Percentiles rank a stretch among this genome's conserved stretches.
These are phyloP conservation scores for Eremobia ochroleuca DNA, from an alignment of 2,888 invertebrate genomes.

Conservation along the genomic window DNA sequence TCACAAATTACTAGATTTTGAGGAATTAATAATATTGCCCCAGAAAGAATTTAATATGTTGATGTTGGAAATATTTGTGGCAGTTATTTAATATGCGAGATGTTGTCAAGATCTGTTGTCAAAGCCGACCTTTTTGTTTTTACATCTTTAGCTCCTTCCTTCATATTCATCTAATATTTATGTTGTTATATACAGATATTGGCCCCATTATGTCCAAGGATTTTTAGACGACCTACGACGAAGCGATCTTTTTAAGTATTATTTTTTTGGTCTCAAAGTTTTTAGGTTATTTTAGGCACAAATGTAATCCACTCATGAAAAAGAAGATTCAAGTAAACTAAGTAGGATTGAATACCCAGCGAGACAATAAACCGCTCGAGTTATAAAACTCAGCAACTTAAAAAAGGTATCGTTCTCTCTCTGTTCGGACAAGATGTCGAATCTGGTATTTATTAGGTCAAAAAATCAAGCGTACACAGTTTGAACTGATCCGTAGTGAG, in stretches of 20 bases:
- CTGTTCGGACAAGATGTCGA: conserved; percentile 22
- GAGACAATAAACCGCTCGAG: background rate
- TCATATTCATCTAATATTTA: conserved; percentile 27
- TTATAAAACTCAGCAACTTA: conserved; percentile 10
- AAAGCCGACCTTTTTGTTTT: conserved; percentile 48
- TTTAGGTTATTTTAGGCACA: background rate
- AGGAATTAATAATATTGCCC: conserved; percentile 31
- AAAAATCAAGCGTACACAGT: conserved; percentile 74
- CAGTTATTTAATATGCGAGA: conserved; percentile 56
- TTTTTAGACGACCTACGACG: background rate
- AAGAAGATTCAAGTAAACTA: conserved; percentile 1
- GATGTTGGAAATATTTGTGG: conserved; percentile 43
- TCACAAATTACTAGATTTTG: conserved; percentile 46
- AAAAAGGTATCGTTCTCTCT: conserved; percentile 25
- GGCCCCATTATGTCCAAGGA: background rate
- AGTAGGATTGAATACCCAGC: background rate
- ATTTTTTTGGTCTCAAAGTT: background rate
- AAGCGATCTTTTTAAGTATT: background rate
- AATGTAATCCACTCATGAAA: conserved; percentile 9
- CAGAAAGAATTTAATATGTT: conserved; percentile 49
- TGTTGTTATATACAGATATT: background rate
- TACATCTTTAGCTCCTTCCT: conserved; percentile 9
- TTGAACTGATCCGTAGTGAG: conserved; percentile 68
- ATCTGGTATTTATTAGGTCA: conserved; percentile 73
- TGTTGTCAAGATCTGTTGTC: conserved; percentile 18